Evolutionary conservation across 1,140 invertebrate species (phyloP).

Genomic region (Drosophila sechellia): DNA sequence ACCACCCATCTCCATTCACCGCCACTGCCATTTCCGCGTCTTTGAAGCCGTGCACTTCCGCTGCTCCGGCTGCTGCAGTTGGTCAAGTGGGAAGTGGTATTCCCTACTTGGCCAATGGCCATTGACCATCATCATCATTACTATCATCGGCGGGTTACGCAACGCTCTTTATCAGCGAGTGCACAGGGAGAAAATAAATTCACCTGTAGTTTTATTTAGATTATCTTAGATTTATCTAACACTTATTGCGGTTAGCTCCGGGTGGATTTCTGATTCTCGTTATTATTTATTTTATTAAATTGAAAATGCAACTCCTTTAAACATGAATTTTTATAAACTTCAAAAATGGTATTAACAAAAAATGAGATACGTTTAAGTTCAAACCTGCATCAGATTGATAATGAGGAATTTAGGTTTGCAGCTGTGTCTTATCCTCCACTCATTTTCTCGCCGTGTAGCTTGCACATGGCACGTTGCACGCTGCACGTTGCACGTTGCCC

Average conservation of each 20-base stretch:
- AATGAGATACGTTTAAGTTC: neutral
- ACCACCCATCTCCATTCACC: neutral
- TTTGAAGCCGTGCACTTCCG: slow-evolving; percentile 33
- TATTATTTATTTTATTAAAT: no score
- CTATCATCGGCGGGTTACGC: slow-evolving; percentile 48
- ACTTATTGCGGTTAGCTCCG: no score
- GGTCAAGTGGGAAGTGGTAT: slow-evolving; percentile 40
- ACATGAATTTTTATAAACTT: no score
- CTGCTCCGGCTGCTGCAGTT: slow-evolving; percentile 8
- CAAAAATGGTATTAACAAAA: no score
- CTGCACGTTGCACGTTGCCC: neutral
- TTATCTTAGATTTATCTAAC: no score
- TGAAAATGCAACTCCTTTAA: no score
- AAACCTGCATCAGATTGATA: no score
- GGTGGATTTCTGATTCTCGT: no score
- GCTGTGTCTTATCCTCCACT: neutral
- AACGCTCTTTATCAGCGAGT: slow-evolving; percentile 34
- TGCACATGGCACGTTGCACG: slow-evolving; percentile 17
- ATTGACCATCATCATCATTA: slow-evolving; percentile 30
- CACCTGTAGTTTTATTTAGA: no score
- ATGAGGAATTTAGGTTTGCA: no score
- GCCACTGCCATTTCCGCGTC: slow-evolving; percentile 20
- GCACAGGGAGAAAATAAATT: neutral
- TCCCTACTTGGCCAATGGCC: slow-evolving; percentile 45
- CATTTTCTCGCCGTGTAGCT: neutral